Percentiles rank a stretch among this genome's conserved stretches.
These are phyloP conservation scores for Oryctolagus cuniculus DNA, from an alignment of 2,113 vertebrate genomes.

Conservation along the genomic window DNA sequence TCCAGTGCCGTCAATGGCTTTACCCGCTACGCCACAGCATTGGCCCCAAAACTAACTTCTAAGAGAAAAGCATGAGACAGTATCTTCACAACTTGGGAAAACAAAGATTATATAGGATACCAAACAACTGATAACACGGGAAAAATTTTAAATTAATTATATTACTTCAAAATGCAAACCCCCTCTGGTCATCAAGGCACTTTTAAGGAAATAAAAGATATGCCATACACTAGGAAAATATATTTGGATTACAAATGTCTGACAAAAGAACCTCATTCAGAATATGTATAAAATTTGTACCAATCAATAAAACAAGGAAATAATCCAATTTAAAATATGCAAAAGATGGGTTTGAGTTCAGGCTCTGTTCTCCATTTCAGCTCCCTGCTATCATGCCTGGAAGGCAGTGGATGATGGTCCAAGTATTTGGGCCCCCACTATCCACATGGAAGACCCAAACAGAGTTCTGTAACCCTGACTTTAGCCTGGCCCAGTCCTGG, in stretches of 20 bases:
- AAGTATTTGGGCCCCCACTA: too few species aligned
- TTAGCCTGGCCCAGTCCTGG: too few species aligned
- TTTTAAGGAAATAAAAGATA: conserved; percentile 24
- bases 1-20: too few species aligned
- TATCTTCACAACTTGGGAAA: neutral
- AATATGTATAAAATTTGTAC: neutral
- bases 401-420: too few species aligned
- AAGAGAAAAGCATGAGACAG: neutral
- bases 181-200: conserved; percentile 32
- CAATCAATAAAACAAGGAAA: neutral
- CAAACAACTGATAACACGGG: neutral
- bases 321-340: neutral
- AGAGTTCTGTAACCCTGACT: too few species aligned
- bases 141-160: neutral
- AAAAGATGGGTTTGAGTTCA: neutral
- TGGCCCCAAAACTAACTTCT: neutral
- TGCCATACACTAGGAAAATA: neutral
- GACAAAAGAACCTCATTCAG: neutral
- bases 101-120: neutral
- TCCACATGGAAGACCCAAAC: too few species aligned
- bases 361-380: too few species aligned
- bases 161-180: conserved; percentile 44
- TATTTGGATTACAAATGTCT: conserved; percentile 26
- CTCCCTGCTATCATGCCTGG: too few species aligned
- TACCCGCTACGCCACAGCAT: too few species aligned